Conservation (phyloP, 2,888 invertebrate species). For the Leucozona laternaria region DNA sequence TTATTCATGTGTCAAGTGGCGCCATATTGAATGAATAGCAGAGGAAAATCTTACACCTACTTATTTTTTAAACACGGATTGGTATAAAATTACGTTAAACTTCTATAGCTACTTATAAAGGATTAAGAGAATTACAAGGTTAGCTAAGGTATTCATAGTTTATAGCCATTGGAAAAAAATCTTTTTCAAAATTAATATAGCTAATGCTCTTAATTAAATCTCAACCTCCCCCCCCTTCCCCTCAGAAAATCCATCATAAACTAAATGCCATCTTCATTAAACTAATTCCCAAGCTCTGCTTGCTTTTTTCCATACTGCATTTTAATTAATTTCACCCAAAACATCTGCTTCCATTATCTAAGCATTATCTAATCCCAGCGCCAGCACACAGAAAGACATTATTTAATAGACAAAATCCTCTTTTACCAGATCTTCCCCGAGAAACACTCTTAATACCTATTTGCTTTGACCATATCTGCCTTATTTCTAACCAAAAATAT, state of each 20-base stretch:
- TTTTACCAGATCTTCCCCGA: not conserved
- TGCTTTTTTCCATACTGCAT: not conserved
- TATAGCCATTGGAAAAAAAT: not conserved
- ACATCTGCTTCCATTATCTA: conserved; percentile 17
- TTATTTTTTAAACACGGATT: not conserved
- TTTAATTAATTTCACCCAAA: not conserved
- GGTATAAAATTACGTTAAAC: not conserved
- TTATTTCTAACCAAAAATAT: conserved; percentile 14
- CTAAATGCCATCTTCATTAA: not conserved
- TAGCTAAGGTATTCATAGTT: not conserved
- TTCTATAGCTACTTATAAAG: not conserved
- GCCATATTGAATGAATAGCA: too few species aligned
- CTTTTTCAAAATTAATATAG: not conserved
- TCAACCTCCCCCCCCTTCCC: too few species aligned
- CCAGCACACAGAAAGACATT: not conserved
- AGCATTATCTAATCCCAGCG: conserved; percentile 1
- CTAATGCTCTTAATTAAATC: not conserved
- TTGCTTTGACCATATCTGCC: not conserved
- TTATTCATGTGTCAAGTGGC: too few species aligned
- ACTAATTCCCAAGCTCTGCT: not conserved
- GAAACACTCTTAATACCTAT: not conserved
- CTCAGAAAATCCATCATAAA: not conserved
- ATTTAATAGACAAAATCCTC: conserved; percentile 30
- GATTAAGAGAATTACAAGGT: not conserved
- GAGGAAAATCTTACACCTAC: too few species aligned